phyloP scores from a whole-genome alignment of 2,888 invertebrate genomes.

The Nephrotoma appendiculata region DNA sequence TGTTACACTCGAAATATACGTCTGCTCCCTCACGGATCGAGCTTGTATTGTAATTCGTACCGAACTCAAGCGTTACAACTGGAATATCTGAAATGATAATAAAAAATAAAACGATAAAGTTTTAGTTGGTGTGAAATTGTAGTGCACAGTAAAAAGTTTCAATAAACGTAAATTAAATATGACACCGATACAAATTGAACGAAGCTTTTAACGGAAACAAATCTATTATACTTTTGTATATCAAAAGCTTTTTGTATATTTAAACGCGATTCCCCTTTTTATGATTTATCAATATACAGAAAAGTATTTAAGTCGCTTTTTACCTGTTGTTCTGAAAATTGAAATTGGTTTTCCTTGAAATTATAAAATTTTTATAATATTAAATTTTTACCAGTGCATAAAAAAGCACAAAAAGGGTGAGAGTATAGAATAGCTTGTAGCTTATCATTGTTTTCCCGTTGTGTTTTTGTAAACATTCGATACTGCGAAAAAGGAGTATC shows the following conservation, averaged over 20 bases:
- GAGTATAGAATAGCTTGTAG: not conserved
- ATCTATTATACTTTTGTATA: not conserved
- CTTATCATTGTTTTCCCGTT: not conserved
- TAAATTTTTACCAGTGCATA: not conserved
- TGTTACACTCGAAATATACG: slow-evolving; percentile 83
- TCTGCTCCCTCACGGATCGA: slow-evolving; percentile 77
- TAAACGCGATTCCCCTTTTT: not conserved
- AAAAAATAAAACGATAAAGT: too few species aligned
- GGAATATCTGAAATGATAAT: slow-evolving; percentile 51
- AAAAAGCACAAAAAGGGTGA: not conserved
- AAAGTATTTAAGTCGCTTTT: not conserved
- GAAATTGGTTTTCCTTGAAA: not conserved
- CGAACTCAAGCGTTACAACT: slow-evolving; percentile 65
- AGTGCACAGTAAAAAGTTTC: too few species aligned
- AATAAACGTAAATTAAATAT: too few species aligned
- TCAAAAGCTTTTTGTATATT: not conserved
- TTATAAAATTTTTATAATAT: not conserved
- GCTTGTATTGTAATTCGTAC: slow-evolving; percentile 63
- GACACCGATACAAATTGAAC: too few species aligned
- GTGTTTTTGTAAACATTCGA: not conserved
- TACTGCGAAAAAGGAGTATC: not conserved
- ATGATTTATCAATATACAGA: not conserved
- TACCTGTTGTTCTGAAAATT: not conserved
- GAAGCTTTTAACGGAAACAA: not conserved
- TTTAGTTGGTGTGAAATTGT: too few species aligned